These are phyloP conservation scores for Ictidomys tridecemlineatus DNA, from an alignment of 2,113 vertebrate species.

Conservation along the genomic window DNA sequence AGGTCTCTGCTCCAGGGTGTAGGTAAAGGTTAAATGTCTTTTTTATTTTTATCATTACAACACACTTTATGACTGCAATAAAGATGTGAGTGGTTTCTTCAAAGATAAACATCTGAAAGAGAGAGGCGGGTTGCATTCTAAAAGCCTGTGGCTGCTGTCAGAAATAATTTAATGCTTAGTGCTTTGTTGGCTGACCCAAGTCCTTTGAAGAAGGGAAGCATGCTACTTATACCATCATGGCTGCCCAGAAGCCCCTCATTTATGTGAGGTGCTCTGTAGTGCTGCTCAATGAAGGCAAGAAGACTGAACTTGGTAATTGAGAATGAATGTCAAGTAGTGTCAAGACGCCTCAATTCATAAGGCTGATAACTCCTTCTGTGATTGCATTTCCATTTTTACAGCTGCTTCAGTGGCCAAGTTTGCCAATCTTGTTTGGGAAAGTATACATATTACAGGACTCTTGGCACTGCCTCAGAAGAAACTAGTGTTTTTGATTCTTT, in stretches of 20 bases:
- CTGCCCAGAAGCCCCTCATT: constrained; percentile 80
- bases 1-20: constrained; percentile 51
- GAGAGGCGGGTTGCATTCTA: constrained; percentile 85
- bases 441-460: constrained; percentile 63
- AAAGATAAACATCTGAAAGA: constrained; percentile 90
- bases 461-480: constrained; percentile 55
- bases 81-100: constrained; percentile 89
- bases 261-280: constrained; percentile 81
- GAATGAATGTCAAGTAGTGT: constrained; percentile 88
- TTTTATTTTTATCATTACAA: constrained; percentile 86
- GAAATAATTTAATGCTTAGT: constrained; percentile 87
- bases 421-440: constrained; percentile 70
- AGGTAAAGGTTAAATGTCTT: constrained; percentile 84
- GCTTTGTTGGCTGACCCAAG: constrained; percentile 73
- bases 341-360: constrained; percentile 85
- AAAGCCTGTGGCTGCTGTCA: constrained; percentile 88
- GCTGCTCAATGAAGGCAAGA: constrained; percentile 79
- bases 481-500: constrained; percentile 47
- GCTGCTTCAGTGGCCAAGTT: constrained; percentile 77
- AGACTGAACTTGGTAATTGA: constrained; percentile 85
- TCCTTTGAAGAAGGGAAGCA: constrained; percentile 76
- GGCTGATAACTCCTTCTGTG: constrained; percentile 80
- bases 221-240: constrained; percentile 59
- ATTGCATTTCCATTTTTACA: constrained; percentile 86
- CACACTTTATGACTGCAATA: constrained; percentile 90